Evolutionary conservation across 2,113 vertebrate species (phyloP), one percentile per base, ranked within the genome.

Genomic region (Symphodus melops): DNA sequence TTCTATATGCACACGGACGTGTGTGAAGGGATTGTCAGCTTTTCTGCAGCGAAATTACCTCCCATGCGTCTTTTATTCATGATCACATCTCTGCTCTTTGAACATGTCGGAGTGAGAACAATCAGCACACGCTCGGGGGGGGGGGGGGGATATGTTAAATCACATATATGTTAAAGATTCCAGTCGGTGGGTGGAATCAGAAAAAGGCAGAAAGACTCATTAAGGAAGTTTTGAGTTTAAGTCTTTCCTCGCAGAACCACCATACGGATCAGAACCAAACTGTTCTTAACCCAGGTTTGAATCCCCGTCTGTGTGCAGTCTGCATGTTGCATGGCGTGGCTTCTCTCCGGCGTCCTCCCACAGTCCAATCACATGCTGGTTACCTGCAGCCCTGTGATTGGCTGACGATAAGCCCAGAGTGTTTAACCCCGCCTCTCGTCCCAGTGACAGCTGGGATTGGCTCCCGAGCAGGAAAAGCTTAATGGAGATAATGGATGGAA

Each of bases 11-110:
- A 25, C 46, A 0, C 5, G 7, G 17, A 39, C 16, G 57, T 12
- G 17, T n/a, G n/a, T 54, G 12, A 46, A 9, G 37, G 41, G 42
- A 52, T 7, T 20, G 53, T 56, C 3, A 41, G 39, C 14, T 70
- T 52, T 39, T 69, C 58, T 20, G 7, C 9, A 9, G 61, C 44
- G 51, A 79, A 57, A 70, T 58, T 9, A 49, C 52, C 9, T 46
- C 20, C n/a, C 49, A 3, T 5, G 23, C 6, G 55, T 64, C 6
- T 66, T 79, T 56, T 73, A 72, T 72, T 77, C 51, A 53, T 39
- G 44, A 68, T 64, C 62, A 12, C 53, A 13, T 59, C 20, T 42
- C 9, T 16, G 16, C 46, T 11, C 42, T 49, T 39, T 16, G 28
- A 53, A 33, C 60, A 61, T 13, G 25, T 9, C n/a, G 13, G 5